Evolutionary conservation across 35 echinoderm and acorn worm genomes (phyloP), one percentile per base, ranked within the genome.

Genomic region (Anneissia japonica): DNA sequence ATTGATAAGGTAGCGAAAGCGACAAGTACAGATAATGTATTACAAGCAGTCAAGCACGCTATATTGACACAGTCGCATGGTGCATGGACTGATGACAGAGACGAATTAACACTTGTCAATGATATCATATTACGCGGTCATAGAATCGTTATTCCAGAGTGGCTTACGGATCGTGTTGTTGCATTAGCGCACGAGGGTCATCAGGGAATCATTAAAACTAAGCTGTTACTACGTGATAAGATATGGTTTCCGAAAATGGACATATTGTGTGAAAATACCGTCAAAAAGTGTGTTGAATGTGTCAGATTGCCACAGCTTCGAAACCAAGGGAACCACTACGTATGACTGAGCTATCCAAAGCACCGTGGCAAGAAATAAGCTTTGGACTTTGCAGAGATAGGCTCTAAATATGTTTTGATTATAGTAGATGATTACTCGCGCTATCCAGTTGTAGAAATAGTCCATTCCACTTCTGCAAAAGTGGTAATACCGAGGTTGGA

Each of bases 201-300:
- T 79, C 90, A 92, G 75, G 94, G 94, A 0, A 84, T 92, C 4
- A 79, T 89, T 2, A 92, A 90, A 43, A 97, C 90, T 12, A 97
- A 97, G 74, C 31, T 31, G 30, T 72, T 92, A 29, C 31, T 97
- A 3, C 31, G 94, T 16, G 87, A 97, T 39, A 92, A 97, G 51
- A 79, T 92, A 30, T 97, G 94, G 90, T 97, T 97, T 39, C 94
- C 90, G 3, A 72, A 75, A 14, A 89, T 97, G 7, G 90, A 89
- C 37, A 32, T 34, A 3, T 39, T 81, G 23, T 75, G 77, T 30
- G 89, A 95, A 82, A 36, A 79, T 30, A 51, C 33, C 40, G 45
- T 97, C 16, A 74, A 77, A 36, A 38, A 39, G 29, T 92, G 87
- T 81, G 45, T 87, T 11, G 73, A 90, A 5, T 85, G 82, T 97